Evolutionary conservation across 2,797 vertebrate genomes (phyloP).

Genomic region (Parauchenoglanis punctatus): DNA sequence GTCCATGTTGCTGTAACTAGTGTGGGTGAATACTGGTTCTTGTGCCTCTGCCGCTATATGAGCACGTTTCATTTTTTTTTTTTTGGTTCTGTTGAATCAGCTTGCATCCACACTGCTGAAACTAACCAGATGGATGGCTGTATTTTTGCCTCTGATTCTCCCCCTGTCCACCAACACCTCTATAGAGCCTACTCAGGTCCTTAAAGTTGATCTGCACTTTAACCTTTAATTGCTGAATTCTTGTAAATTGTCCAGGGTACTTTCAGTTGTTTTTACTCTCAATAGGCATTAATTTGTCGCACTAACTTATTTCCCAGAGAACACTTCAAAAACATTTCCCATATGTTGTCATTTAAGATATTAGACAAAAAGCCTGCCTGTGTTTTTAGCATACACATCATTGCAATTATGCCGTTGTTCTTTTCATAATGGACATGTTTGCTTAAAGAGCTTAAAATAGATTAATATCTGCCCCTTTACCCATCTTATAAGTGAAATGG

Average conservation of each 20-base stretch:
- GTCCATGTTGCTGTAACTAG: slow-evolving; percentile 58
- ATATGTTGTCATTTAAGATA: slow-evolving; percentile 24
- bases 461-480: slow-evolving; percentile 12
- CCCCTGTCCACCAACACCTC: slow-evolving; percentile 27
- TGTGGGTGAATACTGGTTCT: slow-evolving; percentile 49
- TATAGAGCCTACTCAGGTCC: slow-evolving; percentile 55
- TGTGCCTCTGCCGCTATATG: slow-evolving; percentile 62
- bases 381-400: slow-evolving; percentile 15
- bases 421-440: slow-evolving; percentile 12
- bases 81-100: slow-evolving; percentile 31
- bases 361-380: slow-evolving; percentile 10
- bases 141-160: slow-evolving; percentile 22
- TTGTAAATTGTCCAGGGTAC: slow-evolving; percentile 53
- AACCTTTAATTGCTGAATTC: slow-evolving; percentile 55
- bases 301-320: slow-evolving; percentile 51
- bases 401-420: slow-evolving; percentile 13
- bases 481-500: slow-evolving; percentile 26
- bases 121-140: slow-evolving; percentile 52
- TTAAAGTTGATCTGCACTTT: slow-evolving; percentile 65
- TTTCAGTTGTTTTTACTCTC: slow-evolving; percentile 43
- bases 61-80: slow-evolving; percentile 52
- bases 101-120: slow-evolving; percentile 56
- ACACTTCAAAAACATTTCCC: slow-evolving; percentile 11
- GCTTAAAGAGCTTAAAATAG: slow-evolving; percentile 26
- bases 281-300: slow-evolving; percentile 42